Percentiles rank a stretch among this genome's conserved stretches.
Conservation (phyloP, 2,888 invertebrate genomes). For the Malthinus seriepunctatus region DNA sequence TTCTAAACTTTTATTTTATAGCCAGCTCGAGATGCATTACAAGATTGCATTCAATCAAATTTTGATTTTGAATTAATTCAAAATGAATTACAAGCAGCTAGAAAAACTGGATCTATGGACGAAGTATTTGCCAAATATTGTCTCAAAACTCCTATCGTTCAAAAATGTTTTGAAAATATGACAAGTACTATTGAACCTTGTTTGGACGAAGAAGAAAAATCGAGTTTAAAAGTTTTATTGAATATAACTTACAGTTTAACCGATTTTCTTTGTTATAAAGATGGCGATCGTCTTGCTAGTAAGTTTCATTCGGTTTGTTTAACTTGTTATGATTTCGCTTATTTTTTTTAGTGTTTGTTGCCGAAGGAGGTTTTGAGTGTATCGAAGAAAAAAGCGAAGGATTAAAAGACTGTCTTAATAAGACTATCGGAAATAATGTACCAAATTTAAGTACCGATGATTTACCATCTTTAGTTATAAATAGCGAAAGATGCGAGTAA, state of each 20-base stretch:
- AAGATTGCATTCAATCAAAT: conserved; percentile 61
- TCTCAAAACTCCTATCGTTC: conserved; percentile 62
- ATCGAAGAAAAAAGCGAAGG: conserved; percentile 62
- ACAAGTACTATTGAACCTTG: conserved; percentile 64
- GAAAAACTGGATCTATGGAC: conserved; percentile 60
- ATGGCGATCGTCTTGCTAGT: conserved; percentile 82
- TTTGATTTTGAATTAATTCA: conserved; percentile 64
- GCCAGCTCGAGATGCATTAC: conserved; percentile 55
- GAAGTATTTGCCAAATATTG: conserved; percentile 65
- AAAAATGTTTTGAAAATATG: conserved; percentile 64
- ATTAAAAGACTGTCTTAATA: conserved; percentile 67
- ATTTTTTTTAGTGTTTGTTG: conserved; percentile 69
- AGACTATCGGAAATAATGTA: conserved; percentile 60
- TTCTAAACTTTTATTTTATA: conserved; percentile 41
- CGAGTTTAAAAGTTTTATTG: conserved; percentile 63
- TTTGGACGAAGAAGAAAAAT: conserved; percentile 64
- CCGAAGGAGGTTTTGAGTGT: conserved; percentile 81
- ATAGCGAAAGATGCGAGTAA: conserved; percentile 61
- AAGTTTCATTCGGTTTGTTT: conserved; percentile 47
- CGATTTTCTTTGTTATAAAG: conserved; percentile 77
- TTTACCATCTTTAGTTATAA: conserved; percentile 65
- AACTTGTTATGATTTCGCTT: background rate
- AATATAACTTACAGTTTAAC: conserved; percentile 72
- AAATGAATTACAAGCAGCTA: conserved; percentile 69
- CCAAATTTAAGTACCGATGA: conserved; percentile 55